phyloP scores from a whole-genome alignment of 2,888 invertebrate genomes.

The Drosophila maculinotata region DNA sequence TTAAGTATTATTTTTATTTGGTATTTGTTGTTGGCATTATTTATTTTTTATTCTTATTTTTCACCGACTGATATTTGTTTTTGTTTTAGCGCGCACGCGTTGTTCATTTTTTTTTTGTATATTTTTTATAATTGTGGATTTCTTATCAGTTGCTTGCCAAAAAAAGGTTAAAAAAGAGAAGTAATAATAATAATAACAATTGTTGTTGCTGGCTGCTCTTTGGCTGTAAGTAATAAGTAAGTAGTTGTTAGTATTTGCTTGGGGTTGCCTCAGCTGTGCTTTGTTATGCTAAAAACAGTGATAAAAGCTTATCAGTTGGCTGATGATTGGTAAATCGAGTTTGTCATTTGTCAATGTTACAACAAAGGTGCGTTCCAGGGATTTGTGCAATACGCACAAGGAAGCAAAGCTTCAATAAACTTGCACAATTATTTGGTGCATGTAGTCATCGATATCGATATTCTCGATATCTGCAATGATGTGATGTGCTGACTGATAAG shows the following conservation, averaged over 20 bases:
- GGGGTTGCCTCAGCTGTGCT: slow-evolving; percentile 34
- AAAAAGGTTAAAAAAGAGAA: slow-evolving; percentile 21
- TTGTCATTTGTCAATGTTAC: slow-evolving; percentile 19
- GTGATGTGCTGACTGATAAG: slow-evolving; percentile 67
- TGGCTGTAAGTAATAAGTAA: no score
- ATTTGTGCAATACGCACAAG: slow-evolving; percentile 7
- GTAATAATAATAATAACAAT: no score
- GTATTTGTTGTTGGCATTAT: slow-evolving; percentile 32
- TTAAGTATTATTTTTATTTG: slow-evolving; percentile 39
- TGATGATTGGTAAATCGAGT: slow-evolving; percentile 30
- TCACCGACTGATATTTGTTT: slow-evolving; percentile 49
- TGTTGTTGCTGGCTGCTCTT: no score
- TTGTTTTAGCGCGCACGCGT: slow-evolving; percentile 62
- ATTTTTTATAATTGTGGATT: slow-evolving; percentile 11
- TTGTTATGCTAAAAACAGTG: slow-evolving; percentile 24
- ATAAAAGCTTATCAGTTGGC: slow-evolving; percentile 36
- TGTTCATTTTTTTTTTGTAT: slow-evolving; percentile 16
- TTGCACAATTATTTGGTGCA: slow-evolving; percentile 33
- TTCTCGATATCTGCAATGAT: slow-evolving; percentile 30
- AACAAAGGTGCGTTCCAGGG: slow-evolving; percentile 39
- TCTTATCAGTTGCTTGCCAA: slow-evolving; percentile 73
- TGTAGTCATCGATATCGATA: slow-evolving; percentile 58
- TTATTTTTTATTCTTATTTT: slow-evolving; percentile 1
- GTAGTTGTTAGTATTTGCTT: slow-evolving; percentile 2
- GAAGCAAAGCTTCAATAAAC: slow-evolving; percentile 21